Conservation (phyloP, 2,888 invertebrate genomes). For the Drosophila tripunctata region DNA sequence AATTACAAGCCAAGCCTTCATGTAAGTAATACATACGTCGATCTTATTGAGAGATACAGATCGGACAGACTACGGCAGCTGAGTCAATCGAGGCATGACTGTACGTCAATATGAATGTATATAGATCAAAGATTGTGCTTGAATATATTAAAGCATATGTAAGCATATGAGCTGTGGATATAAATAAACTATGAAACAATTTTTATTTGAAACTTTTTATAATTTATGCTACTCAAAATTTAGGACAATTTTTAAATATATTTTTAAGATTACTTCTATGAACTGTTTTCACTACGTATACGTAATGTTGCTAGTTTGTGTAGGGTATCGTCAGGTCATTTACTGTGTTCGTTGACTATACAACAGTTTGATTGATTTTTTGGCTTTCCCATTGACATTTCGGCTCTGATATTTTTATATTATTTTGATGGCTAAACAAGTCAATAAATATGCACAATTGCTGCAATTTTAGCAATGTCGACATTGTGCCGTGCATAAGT, state of each 20-base stretch:
- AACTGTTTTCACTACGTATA: too few species aligned
- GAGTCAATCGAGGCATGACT: not conserved
- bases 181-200: not conserved
- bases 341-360: too few species aligned
- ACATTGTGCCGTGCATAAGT: constrained; percentile 49
- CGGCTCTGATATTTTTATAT: constrained; percentile 26
- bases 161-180: too few species aligned
- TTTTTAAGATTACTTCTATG: too few species aligned
- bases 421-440: constrained; percentile 34
- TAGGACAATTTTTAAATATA: too few species aligned
- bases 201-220: too few species aligned
- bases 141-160: not conserved
- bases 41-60: constrained; percentile 2
- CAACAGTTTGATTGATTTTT: constrained; percentile 4
- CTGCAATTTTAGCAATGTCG: constrained; percentile 22
- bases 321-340: too few species aligned
- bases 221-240: too few species aligned
- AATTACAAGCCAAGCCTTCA: constrained; percentile 1
- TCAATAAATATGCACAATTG: constrained; percentile 35
- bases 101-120: not conserved
- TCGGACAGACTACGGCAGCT: not conserved
- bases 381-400: constrained; percentile 16
- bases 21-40: not conserved
- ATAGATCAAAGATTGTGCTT: not conserved
- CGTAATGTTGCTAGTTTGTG: too few species aligned